Evolutionary conservation across 2,113 vertebrate genomes (phyloP).

Genomic region (Cebidichthys violaceus): DNA sequence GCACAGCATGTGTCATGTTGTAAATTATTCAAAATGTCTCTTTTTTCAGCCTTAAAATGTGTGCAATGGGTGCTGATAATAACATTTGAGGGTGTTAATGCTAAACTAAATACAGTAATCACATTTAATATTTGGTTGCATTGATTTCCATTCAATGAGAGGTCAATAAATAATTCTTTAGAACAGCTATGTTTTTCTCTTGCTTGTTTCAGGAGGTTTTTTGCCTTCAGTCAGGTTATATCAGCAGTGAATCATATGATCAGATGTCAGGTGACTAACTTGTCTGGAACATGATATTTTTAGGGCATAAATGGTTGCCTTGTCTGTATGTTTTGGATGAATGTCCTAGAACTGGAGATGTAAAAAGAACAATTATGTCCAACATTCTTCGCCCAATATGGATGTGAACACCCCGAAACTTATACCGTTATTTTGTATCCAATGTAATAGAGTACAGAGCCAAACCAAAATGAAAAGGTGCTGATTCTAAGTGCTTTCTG

Average conservation of each 20-base stretch:
- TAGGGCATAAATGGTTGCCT: conserved; percentile 1
- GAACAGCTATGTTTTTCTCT: neutral
- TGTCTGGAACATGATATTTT: neutral
- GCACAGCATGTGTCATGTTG: neutral
- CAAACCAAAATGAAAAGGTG: neutral
- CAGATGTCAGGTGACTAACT: conserved; percentile 26
- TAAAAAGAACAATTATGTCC: neutral
- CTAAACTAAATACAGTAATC: neutral
- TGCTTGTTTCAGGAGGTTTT: neutral
- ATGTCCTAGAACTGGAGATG: neutral
- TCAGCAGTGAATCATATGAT: conserved; percentile 10
- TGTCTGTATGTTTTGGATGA: neutral
- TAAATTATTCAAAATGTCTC: neutral
- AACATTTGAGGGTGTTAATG: neutral
- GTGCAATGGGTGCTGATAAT: neutral
- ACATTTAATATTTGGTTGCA: neutral
- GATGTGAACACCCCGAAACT: neutral
- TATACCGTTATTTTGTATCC: neutral
- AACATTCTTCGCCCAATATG: neutral
- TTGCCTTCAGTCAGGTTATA: neutral
- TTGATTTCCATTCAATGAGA: neutral
- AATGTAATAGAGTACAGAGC: neutral
- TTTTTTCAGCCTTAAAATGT: neutral
- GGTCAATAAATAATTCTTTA: neutral
- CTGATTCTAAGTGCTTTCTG: neutral